Evolutionary conservation across 2,113 vertebrate species (phyloP).

Genomic region (Mesocricetus auratus): DNA sequence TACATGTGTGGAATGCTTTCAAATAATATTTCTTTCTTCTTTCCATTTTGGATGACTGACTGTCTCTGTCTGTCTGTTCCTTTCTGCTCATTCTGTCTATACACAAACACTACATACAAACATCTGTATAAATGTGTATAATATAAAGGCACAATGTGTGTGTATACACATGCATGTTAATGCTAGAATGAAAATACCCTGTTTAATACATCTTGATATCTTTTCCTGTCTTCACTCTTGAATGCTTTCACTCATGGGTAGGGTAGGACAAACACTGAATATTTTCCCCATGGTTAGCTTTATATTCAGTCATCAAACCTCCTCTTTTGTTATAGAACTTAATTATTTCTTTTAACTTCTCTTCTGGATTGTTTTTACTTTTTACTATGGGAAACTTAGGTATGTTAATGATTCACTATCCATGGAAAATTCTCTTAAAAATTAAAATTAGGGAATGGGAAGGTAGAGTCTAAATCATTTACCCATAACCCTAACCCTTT

Average conservation of each 20-base stretch:
- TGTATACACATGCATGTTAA: neutral
- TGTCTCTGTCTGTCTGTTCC: neutral
- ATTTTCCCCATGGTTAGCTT: neutral
- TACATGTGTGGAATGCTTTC: neutral
- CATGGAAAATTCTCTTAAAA: constrained; percentile 17
- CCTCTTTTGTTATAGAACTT: neutral
- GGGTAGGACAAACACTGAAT: neutral
- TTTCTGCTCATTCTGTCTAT: neutral
- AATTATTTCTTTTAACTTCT: constrained; percentile 4
- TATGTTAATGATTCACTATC: neutral
- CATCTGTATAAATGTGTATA: neutral
- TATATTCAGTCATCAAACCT: neutral
- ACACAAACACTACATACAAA: neutral
- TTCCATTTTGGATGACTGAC: neutral
- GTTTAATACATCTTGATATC: neutral
- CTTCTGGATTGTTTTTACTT: neutral
- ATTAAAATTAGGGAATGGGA: neutral
- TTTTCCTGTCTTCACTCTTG: neutral
- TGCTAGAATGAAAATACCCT: neutral
- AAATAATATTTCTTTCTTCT: neutral
- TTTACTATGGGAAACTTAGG: neutral
- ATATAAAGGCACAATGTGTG: neutral
- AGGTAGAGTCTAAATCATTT: neutral
- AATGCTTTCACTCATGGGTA: neutral
- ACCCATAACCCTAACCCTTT: no score